Evolutionary conservation across 2,113 vertebrate genomes (phyloP).

Genomic region (Plectropomus leopardus): DNA sequence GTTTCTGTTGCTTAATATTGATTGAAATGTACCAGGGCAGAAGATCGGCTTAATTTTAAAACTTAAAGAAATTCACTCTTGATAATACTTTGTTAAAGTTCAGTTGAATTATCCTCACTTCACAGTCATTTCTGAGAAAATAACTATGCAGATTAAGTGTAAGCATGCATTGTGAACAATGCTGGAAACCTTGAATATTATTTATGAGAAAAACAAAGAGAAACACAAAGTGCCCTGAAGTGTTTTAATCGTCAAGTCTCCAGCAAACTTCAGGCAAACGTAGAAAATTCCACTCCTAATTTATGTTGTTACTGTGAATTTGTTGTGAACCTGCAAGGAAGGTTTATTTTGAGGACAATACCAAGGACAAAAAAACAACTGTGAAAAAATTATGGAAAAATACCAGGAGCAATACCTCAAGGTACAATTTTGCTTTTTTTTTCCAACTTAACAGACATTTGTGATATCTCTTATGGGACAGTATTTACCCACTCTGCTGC

Average conservation of each 20-base stretch:
- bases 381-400: neutral
- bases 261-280: conserved; percentile 4
- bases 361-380: neutral
- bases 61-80: conserved; percentile 22
- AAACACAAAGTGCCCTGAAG: conserved; percentile 14
- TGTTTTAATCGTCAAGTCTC: conserved; percentile 16
- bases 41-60: conserved; percentile 53
- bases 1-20: conserved; percentile 47
- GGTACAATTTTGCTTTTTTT: neutral
- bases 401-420: neutral
- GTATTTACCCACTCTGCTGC: neutral
- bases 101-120: conserved; percentile 33
- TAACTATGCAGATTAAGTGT: conserved; percentile 9
- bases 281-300: neutral
- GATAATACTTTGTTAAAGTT: conserved; percentile 43
- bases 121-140: conserved; percentile 16
- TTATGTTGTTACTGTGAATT: neutral
- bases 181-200: conserved; percentile 27
- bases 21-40: conserved; percentile 64
- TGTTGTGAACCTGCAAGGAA: neutral
- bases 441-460: neutral
- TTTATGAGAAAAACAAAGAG: conserved; percentile 28
- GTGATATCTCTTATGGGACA: neutral
- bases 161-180: conserved; percentile 36
- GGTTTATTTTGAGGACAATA: neutral